Percentiles rank a stretch among this genome's conserved stretches.
Conservation (phyloP, 1,140 invertebrate species). For the Neodiprion lecontei region DNA sequence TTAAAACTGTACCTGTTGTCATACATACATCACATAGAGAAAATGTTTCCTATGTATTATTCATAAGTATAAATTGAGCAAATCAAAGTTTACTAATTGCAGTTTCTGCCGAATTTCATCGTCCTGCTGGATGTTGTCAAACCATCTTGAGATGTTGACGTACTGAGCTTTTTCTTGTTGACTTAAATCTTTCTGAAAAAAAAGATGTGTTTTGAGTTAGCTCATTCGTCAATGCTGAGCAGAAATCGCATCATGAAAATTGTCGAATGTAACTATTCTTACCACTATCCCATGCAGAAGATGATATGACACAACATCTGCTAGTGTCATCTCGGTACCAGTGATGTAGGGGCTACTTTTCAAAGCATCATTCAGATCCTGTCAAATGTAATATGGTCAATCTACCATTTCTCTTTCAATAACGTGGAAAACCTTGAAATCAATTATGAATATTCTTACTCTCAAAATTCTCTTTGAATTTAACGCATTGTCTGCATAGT, state of each 20-base stretch:
- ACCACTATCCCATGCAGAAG: constrained; percentile 64
- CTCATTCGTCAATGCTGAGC: constrained; percentile 28
- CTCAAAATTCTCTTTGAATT: constrained; percentile 51
- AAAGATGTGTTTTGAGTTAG: constrained; percentile 9
- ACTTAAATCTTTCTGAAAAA: constrained; percentile 57
- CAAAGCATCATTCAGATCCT: constrained; percentile 65
- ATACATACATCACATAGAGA: constrained; percentile 7
- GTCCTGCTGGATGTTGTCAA: constrained; percentile 71
- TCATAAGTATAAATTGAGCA: constrained; percentile 53
- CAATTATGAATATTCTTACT: constrained; percentile 32
- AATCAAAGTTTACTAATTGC: constrained; percentile 65
- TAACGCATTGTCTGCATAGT: constrained; percentile 56
- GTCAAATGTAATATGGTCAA: constrained; percentile 29
- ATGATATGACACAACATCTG: constrained; percentile 68
- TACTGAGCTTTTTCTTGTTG: constrained; percentile 68
- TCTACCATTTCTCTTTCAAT: not conserved
- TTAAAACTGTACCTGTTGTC: too few relatives aligned
- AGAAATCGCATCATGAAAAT: constrained; percentile 20
- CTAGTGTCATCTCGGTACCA: constrained; percentile 64
- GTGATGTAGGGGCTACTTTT: constrained; percentile 64
- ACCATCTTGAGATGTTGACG: constrained; percentile 72
- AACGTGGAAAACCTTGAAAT: constrained; percentile 24
- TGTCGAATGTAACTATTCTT: constrained; percentile 24
- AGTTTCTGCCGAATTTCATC: constrained; percentile 64
- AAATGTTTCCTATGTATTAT: constrained; percentile 17